Conservation (phyloP, 2,113 vertebrate species). For the Brachirus orientalis region DNA sequence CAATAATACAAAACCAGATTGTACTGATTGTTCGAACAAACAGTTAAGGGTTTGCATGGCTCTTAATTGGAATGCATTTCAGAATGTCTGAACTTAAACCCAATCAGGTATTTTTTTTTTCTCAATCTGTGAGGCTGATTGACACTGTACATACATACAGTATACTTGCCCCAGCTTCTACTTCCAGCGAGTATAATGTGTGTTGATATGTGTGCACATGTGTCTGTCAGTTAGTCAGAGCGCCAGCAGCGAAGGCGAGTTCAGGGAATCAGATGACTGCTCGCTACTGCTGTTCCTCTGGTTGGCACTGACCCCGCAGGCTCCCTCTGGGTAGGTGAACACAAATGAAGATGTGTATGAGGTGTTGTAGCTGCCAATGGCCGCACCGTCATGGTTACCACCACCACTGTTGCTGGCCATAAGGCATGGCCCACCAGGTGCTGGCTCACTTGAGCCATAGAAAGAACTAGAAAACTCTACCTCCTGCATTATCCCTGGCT, state of each 20-base stretch:
- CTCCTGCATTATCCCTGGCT: constrained; percentile 87
- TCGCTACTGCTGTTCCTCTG: constrained; percentile 97
- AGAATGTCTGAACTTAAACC: constrained; percentile 42
- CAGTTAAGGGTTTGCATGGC: too few relatives aligned
- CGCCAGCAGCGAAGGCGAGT: constrained; percentile 94
- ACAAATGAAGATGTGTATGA: constrained; percentile 99
- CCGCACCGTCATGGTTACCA: constrained; percentile 81
- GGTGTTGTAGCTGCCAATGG: constrained; percentile 87
- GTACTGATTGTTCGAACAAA: constrained; percentile 1
- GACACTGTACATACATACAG: constrained; percentile 23
- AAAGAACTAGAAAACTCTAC: constrained; percentile 93
- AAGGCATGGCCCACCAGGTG: constrained; percentile 85
- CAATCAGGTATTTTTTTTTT: constrained; percentile 40
- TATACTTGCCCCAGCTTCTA: constrained; percentile 51
- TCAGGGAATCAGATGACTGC: constrained; percentile 94
- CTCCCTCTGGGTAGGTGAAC: constrained; percentile 99
- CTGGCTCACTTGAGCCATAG: constrained; percentile 87
- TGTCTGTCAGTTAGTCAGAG: constrained; percentile 85
- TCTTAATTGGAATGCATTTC: constrained; percentile 50
- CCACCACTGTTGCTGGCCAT: constrained; percentile 78
- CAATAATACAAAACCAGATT: constrained; percentile 24
- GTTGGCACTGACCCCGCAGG: constrained; percentile 90
- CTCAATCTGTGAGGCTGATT: constrained; percentile 42
- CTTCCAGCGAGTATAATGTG: constrained; percentile 44
- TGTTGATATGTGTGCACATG: constrained; percentile 51